Conservation (phyloP, 2,113 vertebrate species). For the Grammomys surdaster region DNA sequence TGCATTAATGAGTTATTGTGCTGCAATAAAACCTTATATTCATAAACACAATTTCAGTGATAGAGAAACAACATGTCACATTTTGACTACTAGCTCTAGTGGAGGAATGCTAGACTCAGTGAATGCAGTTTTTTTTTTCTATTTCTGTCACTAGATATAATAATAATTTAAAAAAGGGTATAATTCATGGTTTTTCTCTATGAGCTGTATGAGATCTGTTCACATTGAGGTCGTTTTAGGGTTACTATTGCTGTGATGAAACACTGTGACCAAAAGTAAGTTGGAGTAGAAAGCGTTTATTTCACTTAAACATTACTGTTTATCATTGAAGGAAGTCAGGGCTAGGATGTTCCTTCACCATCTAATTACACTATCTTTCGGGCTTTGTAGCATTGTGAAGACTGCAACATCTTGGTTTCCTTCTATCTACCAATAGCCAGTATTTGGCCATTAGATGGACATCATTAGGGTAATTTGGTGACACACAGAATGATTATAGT, state of each 20-base stretch:
- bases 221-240: too few relatives aligned
- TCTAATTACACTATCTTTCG: background rate
- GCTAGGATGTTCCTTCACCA: background rate
- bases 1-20: background rate
- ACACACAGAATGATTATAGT: background rate
- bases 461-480: background rate
- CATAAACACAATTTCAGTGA: background rate
- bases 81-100: background rate
- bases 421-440: background rate
- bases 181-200: background rate
- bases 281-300: too few relatives aligned
- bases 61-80: background rate
- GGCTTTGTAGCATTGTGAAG: background rate
- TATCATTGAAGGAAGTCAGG: background rate
- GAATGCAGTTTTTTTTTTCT: conserved; percentile 19
- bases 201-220: too few relatives aligned
- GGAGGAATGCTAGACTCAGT: background rate
- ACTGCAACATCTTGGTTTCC: background rate
- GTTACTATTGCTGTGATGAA: too few relatives aligned
- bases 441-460: background rate
- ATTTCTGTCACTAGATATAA: background rate
- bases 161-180: background rate
- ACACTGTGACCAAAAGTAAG: too few relatives aligned
- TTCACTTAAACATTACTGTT: too few relatives aligned
- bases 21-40: background rate